phyloP scores from a whole-genome alignment of 2,113 vertebrate genomes.

The Redunca redunca region DNA sequence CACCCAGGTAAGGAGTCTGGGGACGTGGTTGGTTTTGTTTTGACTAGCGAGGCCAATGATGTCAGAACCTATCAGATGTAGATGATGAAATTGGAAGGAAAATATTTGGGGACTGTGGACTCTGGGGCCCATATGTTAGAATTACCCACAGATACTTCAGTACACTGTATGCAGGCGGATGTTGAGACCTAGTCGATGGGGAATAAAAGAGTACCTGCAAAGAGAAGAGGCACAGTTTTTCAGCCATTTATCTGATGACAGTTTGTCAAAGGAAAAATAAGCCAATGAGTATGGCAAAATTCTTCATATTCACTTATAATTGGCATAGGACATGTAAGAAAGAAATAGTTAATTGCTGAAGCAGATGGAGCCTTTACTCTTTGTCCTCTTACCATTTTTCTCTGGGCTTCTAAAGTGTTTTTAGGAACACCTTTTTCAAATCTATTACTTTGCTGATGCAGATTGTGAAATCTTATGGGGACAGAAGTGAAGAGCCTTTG shows the following conservation, averaged over 20 bases:
- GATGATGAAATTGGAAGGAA: not conserved
- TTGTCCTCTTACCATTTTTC: not conserved
- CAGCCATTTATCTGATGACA: slow-evolving; percentile 59
- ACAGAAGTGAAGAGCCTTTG: not conserved
- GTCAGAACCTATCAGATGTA: not conserved
- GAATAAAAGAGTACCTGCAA: slow-evolving; percentile 1
- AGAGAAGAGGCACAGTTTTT: not conserved
- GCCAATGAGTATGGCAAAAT: not conserved
- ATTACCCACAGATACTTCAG: not conserved
- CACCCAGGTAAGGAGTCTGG: not conserved
- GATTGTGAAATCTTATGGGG: not conserved
- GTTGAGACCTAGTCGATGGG: slow-evolving; percentile 16
- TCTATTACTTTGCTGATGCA: not conserved
- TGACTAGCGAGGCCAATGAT: not conserved
- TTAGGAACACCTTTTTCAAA: not conserved
- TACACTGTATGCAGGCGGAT: not conserved
- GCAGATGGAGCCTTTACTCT: not conserved
- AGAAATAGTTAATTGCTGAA: not conserved
- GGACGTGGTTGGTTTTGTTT: not conserved
- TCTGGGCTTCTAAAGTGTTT: not conserved
- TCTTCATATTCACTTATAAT: not conserved
- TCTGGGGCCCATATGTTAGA: not conserved
- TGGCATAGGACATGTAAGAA: not conserved
- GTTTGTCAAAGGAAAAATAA: slow-evolving; percentile 28
- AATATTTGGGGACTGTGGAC: not conserved